Evolutionary conservation across 2,797 vertebrate species (phyloP).

Genomic region (Neomorphus geoffroyi): DNA sequence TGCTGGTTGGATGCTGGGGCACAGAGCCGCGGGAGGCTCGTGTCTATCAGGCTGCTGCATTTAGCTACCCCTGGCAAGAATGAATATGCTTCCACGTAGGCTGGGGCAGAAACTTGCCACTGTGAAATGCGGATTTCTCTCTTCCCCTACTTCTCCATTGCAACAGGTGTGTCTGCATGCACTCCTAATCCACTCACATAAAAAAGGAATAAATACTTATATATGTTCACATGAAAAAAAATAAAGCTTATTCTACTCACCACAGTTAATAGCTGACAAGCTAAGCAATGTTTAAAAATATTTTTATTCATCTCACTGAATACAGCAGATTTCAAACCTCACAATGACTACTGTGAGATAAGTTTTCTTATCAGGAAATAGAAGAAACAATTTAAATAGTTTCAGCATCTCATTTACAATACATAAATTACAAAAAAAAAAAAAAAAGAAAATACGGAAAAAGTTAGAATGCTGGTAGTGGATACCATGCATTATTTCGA

Average conservation of each 20-base stretch:
- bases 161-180: not conserved
- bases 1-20: rapidly evolving
- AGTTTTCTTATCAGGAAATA: not conserved
- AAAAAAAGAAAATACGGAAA: not conserved
- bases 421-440: not conserved
- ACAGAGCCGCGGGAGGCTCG: rapidly evolving
- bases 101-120: not conserved
- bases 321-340: not conserved
- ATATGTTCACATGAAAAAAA: not conserved
- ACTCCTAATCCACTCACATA: not conserved
- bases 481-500: not conserved
- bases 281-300: not conserved
- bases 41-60: not conserved
- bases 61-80: not conserved
- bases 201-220: not conserved
- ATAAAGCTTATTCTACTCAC: not conserved
- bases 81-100: not conserved
- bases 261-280: not conserved
- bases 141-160: not conserved
- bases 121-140: not conserved
- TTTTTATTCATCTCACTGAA: not conserved
- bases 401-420: not conserved
- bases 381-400: not conserved
- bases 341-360: not conserved
- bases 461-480: not conserved